phyloP scores from a whole-genome alignment of 2,888 invertebrate genomes.

The Arge pagana region DNA sequence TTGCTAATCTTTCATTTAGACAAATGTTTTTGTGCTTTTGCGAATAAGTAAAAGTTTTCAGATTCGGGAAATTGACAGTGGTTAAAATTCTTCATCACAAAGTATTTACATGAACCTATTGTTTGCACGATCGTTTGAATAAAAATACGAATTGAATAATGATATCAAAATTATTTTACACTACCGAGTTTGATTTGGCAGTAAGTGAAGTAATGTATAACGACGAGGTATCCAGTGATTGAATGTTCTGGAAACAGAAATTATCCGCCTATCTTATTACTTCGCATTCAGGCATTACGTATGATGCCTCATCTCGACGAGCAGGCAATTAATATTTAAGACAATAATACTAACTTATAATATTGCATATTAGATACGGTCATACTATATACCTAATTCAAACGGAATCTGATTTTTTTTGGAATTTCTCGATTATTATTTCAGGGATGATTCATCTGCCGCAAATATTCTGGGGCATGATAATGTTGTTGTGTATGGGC shows the following conservation, averaged over 20 bases:
- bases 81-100: too few relatives aligned
- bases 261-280: constrained; percentile 8
- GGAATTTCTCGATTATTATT: constrained; percentile 26
- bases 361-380: constrained; percentile 12
- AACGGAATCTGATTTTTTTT: constrained; percentile 1
- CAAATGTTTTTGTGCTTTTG: too few relatives aligned
- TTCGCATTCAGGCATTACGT: not conserved
- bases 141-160: too few relatives aligned
- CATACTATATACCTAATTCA: constrained; percentile 6
- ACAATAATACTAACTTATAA: constrained; percentile 3
- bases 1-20: too few relatives aligned
- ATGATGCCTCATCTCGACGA: constrained; percentile 3
- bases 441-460: constrained; percentile 57
- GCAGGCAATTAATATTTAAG: constrained; percentile 4
- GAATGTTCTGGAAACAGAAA: constrained; percentile 2
- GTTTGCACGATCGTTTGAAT: not conserved
- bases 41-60: too few relatives aligned
- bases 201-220: not conserved
- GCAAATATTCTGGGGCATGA: constrained; percentile 61
- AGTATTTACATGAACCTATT: constrained; percentile 2
- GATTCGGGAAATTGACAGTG: too few relatives aligned
- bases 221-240: not conserved
- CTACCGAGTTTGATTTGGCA: not conserved
- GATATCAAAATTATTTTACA: not conserved
- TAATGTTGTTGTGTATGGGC: constrained; percentile 67